Evolutionary conservation across 2,888 invertebrate species (phyloP).

Genomic region (Gortyna flavago): DNA sequence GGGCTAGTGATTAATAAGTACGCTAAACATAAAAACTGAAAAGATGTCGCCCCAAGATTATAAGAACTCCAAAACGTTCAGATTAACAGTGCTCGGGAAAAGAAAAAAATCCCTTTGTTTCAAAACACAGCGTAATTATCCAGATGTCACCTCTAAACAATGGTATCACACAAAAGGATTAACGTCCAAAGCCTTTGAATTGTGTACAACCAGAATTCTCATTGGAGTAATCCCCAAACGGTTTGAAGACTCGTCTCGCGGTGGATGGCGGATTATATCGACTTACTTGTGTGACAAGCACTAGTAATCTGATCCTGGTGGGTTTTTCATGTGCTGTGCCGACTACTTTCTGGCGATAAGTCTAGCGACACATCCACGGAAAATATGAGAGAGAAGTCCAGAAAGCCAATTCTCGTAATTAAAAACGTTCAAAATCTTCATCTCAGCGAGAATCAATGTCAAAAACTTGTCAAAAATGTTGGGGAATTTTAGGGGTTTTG

Average conservation of each 20-base stretch:
- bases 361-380: not conserved
- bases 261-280: slow-evolving; percentile 45
- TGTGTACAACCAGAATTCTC: slow-evolving; percentile 54
- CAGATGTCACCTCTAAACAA: slow-evolving; percentile 52
- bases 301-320: slow-evolving; percentile 29
- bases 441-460: no score
- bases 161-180: slow-evolving; percentile 50
- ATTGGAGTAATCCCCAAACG: slow-evolving; percentile 57
- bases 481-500: no score
- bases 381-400: not conserved
- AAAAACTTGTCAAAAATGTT: no score
- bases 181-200: slow-evolving; percentile 42
- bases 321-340: not conserved
- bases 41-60: slow-evolving; percentile 21
- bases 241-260: slow-evolving; percentile 36
- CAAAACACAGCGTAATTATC: slow-evolving; percentile 50
- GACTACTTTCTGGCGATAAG: not conserved
- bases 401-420: no score
- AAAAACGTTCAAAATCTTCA: no score
- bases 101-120: slow-evolving; percentile 38
- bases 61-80: slow-evolving; percentile 16
- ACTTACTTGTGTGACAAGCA: slow-evolving; percentile 47
- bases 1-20: slow-evolving; percentile 5
- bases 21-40: slow-evolving; percentile 6
- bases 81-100: slow-evolving; percentile 17